Percentiles rank a stretch among this genome's conserved stretches.
These are phyloP conservation scores for Tachycineta bicolor DNA, from an alignment of 2,113 vertebrate genomes.

Conservation along the genomic window DNA sequence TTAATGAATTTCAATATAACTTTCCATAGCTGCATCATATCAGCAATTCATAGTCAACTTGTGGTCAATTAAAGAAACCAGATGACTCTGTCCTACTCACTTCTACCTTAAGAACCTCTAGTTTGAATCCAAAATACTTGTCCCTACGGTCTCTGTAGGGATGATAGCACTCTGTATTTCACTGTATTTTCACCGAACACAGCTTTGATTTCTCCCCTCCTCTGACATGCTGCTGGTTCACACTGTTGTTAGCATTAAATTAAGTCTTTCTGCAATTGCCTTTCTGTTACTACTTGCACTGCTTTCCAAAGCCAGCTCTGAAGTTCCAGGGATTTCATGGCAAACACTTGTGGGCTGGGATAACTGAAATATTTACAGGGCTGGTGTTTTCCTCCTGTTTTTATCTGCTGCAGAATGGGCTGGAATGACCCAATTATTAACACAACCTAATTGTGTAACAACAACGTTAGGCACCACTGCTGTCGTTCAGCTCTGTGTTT, in stretches of 20 bases:
- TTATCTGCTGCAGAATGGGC: neutral
- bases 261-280: neutral
- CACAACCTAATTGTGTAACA: neutral
- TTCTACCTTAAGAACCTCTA: neutral
- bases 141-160: neutral
- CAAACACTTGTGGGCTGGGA: neutral
- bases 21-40: neutral
- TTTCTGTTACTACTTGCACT: neutral
- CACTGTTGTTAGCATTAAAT: neutral
- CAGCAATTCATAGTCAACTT: neutral
- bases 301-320: neutral
- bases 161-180: neutral
- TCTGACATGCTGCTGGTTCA: neutral
- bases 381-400: neutral
- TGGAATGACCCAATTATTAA: neutral
- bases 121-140: neutral
- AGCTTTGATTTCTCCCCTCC: neutral
- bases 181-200: neutral
- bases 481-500: neutral
- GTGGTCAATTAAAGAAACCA: neutral
- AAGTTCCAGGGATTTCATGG: neutral
- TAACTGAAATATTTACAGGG: neutral
- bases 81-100: neutral
- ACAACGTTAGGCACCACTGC: neutral
- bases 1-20: neutral